Evolutionary conservation across 2,113 vertebrate species (phyloP), one percentile per base, ranked within the genome.

Genomic region (Chionomys nivalis): DNA sequence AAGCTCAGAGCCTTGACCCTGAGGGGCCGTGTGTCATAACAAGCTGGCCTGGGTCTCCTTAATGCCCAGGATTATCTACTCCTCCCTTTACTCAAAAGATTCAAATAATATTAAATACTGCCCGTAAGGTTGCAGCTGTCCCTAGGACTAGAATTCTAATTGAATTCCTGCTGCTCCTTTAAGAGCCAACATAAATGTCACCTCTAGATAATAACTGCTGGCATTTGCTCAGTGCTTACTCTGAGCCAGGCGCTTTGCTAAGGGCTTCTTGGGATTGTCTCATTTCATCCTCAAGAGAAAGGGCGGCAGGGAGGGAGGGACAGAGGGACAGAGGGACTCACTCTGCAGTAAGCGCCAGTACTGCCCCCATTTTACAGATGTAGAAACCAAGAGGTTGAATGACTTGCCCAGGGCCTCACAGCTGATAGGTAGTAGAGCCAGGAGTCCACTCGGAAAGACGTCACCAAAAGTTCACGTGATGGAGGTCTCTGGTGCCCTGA

Each of bases 141-240:
- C 85, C 95, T 77, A 93, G 77, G 89, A 96, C 94, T 94, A 86
- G 77, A 93, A 78, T 94, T 96, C 92, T 95, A 95, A 95, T 95
- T 97, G 96, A 97, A 97, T 97, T 83, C 73, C 95, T 95, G 65
- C 63, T 95, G 89, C 93, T 94, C 82, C 94, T 97, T 97, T 94
- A 98, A 97, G 94, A 96, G 87, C 91, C 94, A 97, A 94, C 96
- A 93, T 95, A 98, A 97, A 97, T 97, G 96, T 97, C 96, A 98
- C 94, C 47, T 96, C 78, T 78, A 93, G 96, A 98, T 96, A 94
- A 97, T 97, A 97, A 89, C 73, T 36, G 63, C 94, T 97, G 96
- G 94, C 96, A 97, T 97, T 97, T 98, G 94, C 91, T 83, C 91
- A 96, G 94, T 23, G n/a, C 89, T 96, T 92, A 92, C 96, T 95